Evolutionary conservation across 2,113 vertebrate genomes (phyloP), one percentile per base, ranked within the genome.

Genomic region (Salminus brasiliensis): DNA sequence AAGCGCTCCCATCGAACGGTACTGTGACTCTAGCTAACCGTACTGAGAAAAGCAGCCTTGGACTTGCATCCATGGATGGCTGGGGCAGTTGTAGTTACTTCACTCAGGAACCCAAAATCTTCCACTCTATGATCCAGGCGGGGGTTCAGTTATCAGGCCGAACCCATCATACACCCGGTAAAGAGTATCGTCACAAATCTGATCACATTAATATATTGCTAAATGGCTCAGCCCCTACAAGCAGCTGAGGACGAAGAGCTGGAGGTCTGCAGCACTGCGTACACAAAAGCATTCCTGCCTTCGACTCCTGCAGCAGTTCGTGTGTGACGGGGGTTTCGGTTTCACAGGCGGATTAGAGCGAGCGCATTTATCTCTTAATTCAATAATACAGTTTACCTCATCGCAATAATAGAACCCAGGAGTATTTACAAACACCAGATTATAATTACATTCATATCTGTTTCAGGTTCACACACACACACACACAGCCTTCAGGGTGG

Each of bases 391-490:
- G 15, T 34, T 34, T 18, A 63, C 32, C 29, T 63, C 30, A 34
- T 34, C 29, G 18, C 27, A 63, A 34, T 63, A 63, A 63, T 34
- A 29, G 60, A 21, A 63, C 29, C 18, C 18, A 18, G 8, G 60
- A 63, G 32, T 63, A 18, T 63, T 63, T 63, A 63, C 60, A 63
- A 63, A 34, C 60, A 60, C 0, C 7, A 29, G 30, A 63, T 18
- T 34, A 63, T 16, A 63, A 63, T 21, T 63, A 63, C 21, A 63
- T 63, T 15, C 30, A 63, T 63, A 32, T 29, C 25, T 60, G 57
- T 34, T 62, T 63, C 60, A 63, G 60, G 12, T 34, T 63, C 29
- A 34, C 13, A 30, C 60, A 63, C 60, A 30, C 60, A 63, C 60
- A n/a, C n/a, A n/a, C n/a, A 63, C 9, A 16, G 15, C 60, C 60